Evolutionary conservation across 2,797 vertebrate genomes (phyloP).

Genomic region (Gastrophryne carolinensis): DNA sequence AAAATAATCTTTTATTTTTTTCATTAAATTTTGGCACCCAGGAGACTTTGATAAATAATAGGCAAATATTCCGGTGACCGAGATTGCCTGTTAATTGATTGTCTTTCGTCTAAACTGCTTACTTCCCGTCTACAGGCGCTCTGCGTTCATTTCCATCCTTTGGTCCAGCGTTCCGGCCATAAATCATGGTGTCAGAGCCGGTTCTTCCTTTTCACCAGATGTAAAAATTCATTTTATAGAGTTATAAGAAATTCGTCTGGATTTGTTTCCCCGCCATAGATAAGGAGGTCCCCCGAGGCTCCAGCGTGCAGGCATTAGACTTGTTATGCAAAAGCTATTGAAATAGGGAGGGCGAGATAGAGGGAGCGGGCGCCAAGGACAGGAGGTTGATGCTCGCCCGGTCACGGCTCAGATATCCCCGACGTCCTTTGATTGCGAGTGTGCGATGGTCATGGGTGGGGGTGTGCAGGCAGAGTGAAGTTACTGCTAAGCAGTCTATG

Average conservation of each 20-base stretch:
- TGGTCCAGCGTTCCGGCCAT: conserved; percentile 24
- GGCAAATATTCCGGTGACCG: background rate
- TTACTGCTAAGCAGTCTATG: too few relatives aligned
- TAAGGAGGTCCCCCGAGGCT: conserved; percentile 34
- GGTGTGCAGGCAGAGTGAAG: too few relatives aligned
- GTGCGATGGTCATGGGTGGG: too few relatives aligned
- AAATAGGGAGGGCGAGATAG: conserved; percentile 27
- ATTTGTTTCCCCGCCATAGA: conserved; percentile 27
- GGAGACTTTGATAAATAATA: conserved; percentile 36
- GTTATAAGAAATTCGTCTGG: conserved; percentile 37
- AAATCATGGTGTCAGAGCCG: conserved; percentile 42
- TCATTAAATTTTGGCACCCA: background rate
- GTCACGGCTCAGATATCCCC: conserved; percentile 12
- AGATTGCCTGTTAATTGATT: conserved; percentile 42
- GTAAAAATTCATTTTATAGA: conserved; percentile 40
- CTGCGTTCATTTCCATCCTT: conserved; percentile 28
- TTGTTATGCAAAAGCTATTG: conserved; percentile 43
- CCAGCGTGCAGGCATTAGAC: background rate
- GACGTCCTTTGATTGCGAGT: conserved; percentile 24
- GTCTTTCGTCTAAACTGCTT: conserved; percentile 11
- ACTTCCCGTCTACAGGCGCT: background rate
- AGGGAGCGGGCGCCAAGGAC: conserved; percentile 33
- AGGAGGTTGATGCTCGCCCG: conserved; percentile 7
- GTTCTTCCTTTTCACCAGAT: conserved; percentile 43
- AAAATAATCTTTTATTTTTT: background rate